Conservation (phyloP, 2,113 vertebrate genomes). For the Carettochelys insculpta region DNA sequence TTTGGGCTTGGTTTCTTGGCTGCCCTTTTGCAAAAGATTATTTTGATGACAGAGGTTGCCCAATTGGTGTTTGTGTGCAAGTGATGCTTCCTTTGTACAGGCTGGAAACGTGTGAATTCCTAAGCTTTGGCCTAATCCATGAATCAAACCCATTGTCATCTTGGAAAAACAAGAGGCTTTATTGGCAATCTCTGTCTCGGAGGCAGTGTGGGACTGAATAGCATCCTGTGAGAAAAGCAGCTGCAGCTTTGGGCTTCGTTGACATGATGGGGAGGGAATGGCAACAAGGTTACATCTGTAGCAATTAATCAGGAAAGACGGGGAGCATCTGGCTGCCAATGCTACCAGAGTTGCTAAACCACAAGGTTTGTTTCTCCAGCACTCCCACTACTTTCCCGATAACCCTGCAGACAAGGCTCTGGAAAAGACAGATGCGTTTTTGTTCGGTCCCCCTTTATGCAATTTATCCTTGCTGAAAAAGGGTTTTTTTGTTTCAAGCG, state of each 20-base stretch:
- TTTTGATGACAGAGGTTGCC: not conserved
- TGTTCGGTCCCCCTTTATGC: not conserved
- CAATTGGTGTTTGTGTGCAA: not conserved
- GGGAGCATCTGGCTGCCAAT: not conserved
- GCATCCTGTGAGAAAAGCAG: fast-evolving
- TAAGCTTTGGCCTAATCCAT: not conserved
- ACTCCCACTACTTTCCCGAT: not conserved
- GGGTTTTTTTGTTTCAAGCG: not conserved
- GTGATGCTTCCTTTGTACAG: not conserved
- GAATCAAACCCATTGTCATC: not conserved
- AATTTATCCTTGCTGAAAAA: not conserved
- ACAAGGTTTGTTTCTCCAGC: not conserved
- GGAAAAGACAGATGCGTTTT: not conserved
- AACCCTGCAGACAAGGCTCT: fast-evolving
- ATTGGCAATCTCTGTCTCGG: fast-evolving
- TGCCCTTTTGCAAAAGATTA: not conserved
- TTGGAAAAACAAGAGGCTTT: not conserved
- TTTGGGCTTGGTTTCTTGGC: fast-evolving
- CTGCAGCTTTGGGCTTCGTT: fast-evolving
- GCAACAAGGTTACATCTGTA: not conserved
- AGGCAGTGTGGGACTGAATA: not conserved
- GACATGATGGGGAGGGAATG: not conserved
- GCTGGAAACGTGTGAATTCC: not conserved
- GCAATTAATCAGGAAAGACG: not conserved
- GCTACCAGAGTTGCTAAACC: not conserved